These are phyloP conservation scores for Lamprologus sp. DNA, from an alignment of 2,113 vertebrate species.

Conservation along the genomic window DNA sequence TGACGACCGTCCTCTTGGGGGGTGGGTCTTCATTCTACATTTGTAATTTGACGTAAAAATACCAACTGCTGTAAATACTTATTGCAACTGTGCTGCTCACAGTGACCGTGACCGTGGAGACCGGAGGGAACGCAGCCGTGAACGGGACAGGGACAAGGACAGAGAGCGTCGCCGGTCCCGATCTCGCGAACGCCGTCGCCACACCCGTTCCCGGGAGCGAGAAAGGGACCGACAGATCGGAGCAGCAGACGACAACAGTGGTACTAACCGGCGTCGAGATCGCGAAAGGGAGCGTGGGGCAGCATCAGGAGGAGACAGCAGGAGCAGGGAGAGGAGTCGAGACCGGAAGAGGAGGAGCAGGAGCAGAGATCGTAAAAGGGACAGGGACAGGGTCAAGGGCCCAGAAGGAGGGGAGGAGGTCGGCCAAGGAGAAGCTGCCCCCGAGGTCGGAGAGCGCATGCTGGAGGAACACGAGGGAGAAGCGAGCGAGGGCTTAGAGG, in stretches of 20 bases:
- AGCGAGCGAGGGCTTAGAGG: slow-evolving; percentile 45
- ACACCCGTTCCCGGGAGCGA: slow-evolving; percentile 74
- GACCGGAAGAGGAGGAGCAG: slow-evolving; percentile 69
- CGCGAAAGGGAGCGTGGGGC: slow-evolving; percentile 55
- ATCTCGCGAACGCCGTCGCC: slow-evolving; percentile 78
- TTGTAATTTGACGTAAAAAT: not conserved
- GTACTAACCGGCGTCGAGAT: slow-evolving; percentile 48
- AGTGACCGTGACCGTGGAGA: slow-evolving; percentile 68
- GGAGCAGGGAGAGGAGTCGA: slow-evolving; percentile 69
- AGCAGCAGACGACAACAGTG: slow-evolving; percentile 27
- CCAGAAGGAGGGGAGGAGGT: slow-evolving; percentile 65
- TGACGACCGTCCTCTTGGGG: slow-evolving; percentile 76
- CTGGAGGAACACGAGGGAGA: slow-evolving; percentile 76
- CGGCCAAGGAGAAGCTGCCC: slow-evolving; percentile 24
- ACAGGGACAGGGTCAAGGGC: slow-evolving; percentile 73
- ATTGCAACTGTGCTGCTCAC: not conserved
- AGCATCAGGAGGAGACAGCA: slow-evolving; percentile 34
- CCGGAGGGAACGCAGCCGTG: slow-evolving; percentile 77
- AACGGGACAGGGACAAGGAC: slow-evolving; percentile 73
- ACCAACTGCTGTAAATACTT: not conserved
- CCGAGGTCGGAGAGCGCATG: slow-evolving; percentile 51
- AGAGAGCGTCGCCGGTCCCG: slow-evolving; percentile 76
- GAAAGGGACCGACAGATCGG: slow-evolving; percentile 39
- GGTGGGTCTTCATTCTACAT: slow-evolving; percentile 15
- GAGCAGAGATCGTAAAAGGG: slow-evolving; percentile 72